Percentiles rank a stretch among this genome's conserved stretches.
Conservation (phyloP, 2,113 vertebrate genomes). For the Alligator sinensis region DNA sequence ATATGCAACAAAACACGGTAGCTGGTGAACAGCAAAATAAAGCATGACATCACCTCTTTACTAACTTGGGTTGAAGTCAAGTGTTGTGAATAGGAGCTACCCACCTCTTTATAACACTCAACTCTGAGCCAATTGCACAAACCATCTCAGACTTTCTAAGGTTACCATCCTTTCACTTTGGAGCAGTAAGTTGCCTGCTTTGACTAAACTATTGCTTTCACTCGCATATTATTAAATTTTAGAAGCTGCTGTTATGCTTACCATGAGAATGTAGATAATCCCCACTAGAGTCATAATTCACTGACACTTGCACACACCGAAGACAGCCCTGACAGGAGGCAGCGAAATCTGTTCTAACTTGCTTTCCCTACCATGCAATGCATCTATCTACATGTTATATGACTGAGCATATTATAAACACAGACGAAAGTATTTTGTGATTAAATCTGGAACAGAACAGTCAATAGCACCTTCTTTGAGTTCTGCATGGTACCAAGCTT, state of each 20-base stretch:
- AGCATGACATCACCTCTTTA: too few relatives aligned
- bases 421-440: not conserved
- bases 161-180: not conserved
- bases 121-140: not conserved
- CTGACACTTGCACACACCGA: not conserved
- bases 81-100: not conserved
- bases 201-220: not conserved
- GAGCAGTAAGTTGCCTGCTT: not conserved
- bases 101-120: not conserved
- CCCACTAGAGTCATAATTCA: fast-evolving
- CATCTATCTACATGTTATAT: not conserved
- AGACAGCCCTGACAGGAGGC: not conserved
- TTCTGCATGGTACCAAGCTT: not conserved
- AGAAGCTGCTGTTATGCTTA: not conserved
- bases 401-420: not conserved
- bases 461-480: not conserved
- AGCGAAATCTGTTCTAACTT: not conserved
- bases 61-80: not conserved
- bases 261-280: not conserved
- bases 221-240: not conserved
- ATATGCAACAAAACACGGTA: not conserved
- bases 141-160: not conserved
- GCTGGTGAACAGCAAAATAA: not conserved
- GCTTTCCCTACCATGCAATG: fast-evolving
- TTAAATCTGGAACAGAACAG: not conserved